These are phyloP conservation scores for Xenopus borealis DNA, from an alignment of 2,113 vertebrate species.

Conservation along the genomic window DNA sequence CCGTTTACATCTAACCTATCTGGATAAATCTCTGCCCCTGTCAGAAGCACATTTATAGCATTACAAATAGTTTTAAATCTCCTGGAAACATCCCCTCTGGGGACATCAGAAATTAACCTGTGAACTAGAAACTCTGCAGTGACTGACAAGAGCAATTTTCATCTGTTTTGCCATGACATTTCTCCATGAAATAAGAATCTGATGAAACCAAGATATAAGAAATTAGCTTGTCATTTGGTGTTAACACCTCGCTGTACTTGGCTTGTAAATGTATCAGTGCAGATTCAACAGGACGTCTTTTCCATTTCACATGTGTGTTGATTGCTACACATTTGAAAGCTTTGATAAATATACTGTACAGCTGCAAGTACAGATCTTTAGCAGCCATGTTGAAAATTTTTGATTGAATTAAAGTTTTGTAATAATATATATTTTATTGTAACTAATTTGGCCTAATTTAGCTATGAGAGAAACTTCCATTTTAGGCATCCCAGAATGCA, in stretches of 20 bases:
- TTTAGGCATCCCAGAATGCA: too few relatives aligned
- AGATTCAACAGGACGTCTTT: slow-evolving; percentile 10
- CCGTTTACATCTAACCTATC: too few relatives aligned
- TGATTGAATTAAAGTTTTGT: not conserved
- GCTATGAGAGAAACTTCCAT: too few relatives aligned
- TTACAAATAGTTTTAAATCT: too few relatives aligned
- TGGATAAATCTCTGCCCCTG: not conserved
- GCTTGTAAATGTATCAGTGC: slow-evolving; percentile 19
- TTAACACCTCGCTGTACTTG: slow-evolving; percentile 20
- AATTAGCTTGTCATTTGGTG: slow-evolving; percentile 33
- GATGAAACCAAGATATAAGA: slow-evolving; percentile 10
- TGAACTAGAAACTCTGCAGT: slow-evolving; percentile 1
- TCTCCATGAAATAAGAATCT: slow-evolving; percentile 21
- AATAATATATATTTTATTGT: too few relatives aligned
- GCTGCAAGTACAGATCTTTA: not conserved
- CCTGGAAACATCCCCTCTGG: too few relatives aligned
- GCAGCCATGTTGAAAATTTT: not conserved
- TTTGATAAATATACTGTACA: not conserved
- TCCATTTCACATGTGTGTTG: slow-evolving; percentile 10
- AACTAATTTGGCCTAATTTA: too few relatives aligned
- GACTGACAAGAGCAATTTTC: slow-evolving; percentile 17
- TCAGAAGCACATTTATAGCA: too few relatives aligned
- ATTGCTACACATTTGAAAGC: slow-evolving; percentile 2
- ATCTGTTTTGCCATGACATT: not conserved
- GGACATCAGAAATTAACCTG: not conserved